These are phyloP conservation scores for Neodontobutis hainanensis DNA, from an alignment of 2,113 vertebrate species.

Conservation along the genomic window DNA sequence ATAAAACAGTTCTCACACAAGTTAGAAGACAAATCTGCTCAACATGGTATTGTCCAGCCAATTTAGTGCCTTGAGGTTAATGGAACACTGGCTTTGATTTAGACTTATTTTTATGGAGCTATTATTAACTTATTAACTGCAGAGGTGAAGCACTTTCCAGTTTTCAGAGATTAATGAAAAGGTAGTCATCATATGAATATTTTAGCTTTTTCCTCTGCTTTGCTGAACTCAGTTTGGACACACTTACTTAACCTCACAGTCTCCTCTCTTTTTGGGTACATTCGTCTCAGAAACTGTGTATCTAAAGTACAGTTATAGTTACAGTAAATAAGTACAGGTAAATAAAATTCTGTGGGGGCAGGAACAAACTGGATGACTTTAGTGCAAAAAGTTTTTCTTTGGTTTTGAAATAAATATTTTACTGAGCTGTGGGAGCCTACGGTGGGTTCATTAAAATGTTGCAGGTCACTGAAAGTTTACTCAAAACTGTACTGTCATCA, in stretches of 20 bases:
- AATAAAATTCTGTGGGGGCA: too few species aligned
- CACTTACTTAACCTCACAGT: slow-evolving; percentile 31
- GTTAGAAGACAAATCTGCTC: too few species aligned
- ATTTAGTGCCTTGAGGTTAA: not conserved
- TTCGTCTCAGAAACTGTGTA: not conserved
- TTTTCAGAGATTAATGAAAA: slow-evolving; percentile 70
- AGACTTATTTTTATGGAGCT: slow-evolving; percentile 44
- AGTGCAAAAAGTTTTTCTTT: not conserved
- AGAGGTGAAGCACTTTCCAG: slow-evolving; percentile 60
- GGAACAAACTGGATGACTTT: too few species aligned
- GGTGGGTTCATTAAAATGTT: slow-evolving; percentile 8
- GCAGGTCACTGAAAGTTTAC: slow-evolving; percentile 18
- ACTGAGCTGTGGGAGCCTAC: not conserved
- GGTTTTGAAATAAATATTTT: not conserved
- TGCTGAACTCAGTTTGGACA: slow-evolving; percentile 42
- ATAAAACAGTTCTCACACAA: too few species aligned
- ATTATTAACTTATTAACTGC: slow-evolving; percentile 62
- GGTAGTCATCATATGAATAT: slow-evolving; percentile 69
- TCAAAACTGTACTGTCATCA: not conserved
- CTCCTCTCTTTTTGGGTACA: not conserved
- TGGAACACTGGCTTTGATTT: slow-evolving; percentile 1
- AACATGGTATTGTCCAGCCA: too few species aligned
- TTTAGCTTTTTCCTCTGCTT: slow-evolving; percentile 61
- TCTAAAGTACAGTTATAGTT: too few species aligned
- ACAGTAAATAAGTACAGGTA: too few species aligned